A percentile compares a stretch with the other conserved stretches of the same genome.
phyloP scores from a whole-genome alignment of 1,140 invertebrate genomes.

The Drosophila erecta region DNA sequence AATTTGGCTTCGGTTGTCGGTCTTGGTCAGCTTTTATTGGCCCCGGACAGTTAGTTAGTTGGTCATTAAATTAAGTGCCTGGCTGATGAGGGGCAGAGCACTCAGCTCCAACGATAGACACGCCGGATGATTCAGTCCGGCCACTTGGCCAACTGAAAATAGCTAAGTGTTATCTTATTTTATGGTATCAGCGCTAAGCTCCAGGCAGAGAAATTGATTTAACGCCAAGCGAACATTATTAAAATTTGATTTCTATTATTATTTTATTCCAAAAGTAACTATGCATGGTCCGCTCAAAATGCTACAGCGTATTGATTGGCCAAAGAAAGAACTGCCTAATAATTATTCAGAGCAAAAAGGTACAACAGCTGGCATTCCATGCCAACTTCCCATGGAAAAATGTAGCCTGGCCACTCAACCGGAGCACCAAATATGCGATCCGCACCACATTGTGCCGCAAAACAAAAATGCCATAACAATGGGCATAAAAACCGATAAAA shows the following conservation, averaged over 20 bases:
- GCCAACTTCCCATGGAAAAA: conserved; percentile 4
- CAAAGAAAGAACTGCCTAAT: background rate
- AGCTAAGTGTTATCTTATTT: conserved; percentile 5
- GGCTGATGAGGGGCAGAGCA: conserved; percentile 25
- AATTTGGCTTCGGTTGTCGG: conserved; percentile 37
- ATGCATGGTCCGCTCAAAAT: too few species aligned
- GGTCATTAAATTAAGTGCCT: conserved; percentile 73
- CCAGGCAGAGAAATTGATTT: background rate
- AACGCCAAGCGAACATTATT: too few species aligned
- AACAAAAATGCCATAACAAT: conserved; percentile 31
- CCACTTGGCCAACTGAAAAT: background rate
- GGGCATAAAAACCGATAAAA: background rate
- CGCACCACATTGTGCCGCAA: background rate
- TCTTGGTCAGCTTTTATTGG: conserved; percentile 26
- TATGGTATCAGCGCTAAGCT: background rate
- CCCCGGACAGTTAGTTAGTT: conserved; percentile 31
- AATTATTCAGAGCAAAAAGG: background rate
- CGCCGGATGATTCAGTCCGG: conserved; percentile 26
- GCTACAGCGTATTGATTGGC: background rate
- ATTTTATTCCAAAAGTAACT: background rate
- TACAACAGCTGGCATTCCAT: conserved; percentile 8
- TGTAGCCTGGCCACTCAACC: conserved; percentile 22
- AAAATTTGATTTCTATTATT: background rate
- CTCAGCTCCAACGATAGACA: conserved; percentile 10
- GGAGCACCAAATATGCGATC: conserved; percentile 12